These are phyloP conservation scores for Heterotis niloticus DNA, from an alignment of 2,113 vertebrate species.

Conservation along the genomic window DNA sequence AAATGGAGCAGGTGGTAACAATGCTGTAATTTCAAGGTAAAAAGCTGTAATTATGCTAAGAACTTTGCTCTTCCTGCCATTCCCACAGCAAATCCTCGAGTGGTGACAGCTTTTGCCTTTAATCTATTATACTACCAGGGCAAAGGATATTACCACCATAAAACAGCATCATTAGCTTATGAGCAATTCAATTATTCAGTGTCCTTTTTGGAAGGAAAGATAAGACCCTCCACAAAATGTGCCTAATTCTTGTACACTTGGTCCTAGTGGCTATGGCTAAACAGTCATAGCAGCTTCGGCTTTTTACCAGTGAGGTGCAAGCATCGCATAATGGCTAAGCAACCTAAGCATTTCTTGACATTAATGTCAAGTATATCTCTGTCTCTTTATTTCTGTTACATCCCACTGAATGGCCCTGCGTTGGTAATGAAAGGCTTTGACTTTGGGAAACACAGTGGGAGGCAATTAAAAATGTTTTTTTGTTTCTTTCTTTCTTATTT, in stretches of 20 bases:
- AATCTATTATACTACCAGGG: conserved; percentile 80
- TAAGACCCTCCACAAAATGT: conserved; percentile 20
- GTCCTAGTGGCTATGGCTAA: too few relatives aligned
- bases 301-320: not conserved
- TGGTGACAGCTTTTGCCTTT: conserved; percentile 72
- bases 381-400: conserved; percentile 27
- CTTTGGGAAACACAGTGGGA: conserved; percentile 21
- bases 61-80: conserved; percentile 69
- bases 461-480: not conserved
- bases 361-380: not conserved
- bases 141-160: conserved; percentile 88
- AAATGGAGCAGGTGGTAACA: conserved; percentile 54
- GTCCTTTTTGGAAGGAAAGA: conserved; percentile 64
- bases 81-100: conserved; percentile 73
- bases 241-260: conserved; percentile 23
- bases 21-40: conserved; percentile 87
- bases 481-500: too few relatives aligned
- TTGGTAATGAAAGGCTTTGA: conserved; percentile 11
- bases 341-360: not conserved
- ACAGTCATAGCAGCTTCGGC: too few relatives aligned
- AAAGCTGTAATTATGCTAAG: conserved; percentile 88
- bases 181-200: conserved; percentile 93
- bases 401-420: conserved; percentile 29
- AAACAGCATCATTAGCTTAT: conserved; percentile 87
- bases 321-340: too few relatives aligned